Evolutionary conservation across 2,797 vertebrate genomes (phyloP).

Genomic region (Sebastes flavidus): DNA sequence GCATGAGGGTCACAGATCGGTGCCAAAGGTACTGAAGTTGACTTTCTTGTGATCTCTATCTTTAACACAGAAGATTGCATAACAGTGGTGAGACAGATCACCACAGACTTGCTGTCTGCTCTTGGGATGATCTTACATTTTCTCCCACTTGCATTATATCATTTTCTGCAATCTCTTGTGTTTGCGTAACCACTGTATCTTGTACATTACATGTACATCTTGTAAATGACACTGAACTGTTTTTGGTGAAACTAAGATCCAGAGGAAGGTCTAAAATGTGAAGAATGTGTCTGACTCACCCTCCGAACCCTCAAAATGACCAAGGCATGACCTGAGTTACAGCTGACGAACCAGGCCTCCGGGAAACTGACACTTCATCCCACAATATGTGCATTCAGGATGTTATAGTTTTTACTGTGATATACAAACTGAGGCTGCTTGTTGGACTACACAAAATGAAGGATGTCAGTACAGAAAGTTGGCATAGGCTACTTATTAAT

Average conservation of each 20-base stretch:
- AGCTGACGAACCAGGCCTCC: constrained; percentile 46
- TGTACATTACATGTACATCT: background rate
- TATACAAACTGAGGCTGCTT: background rate
- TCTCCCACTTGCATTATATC: background rate
- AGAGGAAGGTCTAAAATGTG: constrained; percentile 32
- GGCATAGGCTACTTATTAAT: background rate
- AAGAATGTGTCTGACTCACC: constrained; percentile 43
- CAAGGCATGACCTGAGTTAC: constrained; percentile 69
- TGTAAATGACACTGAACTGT: background rate
- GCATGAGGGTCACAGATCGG: constrained; percentile 51
- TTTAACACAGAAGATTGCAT: constrained; percentile 11
- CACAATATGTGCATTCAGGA: constrained; percentile 20
- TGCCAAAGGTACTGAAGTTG: constrained; percentile 19
- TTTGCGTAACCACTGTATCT: background rate
- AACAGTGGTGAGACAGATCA: constrained; percentile 18
- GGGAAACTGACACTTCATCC: background rate
- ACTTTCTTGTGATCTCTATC: constrained; percentile 26
- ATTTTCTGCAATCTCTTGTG: background rate
- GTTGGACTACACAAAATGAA: background rate
- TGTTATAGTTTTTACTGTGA: background rate
- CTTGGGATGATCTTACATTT: background rate
- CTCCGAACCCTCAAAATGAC: constrained; percentile 40
- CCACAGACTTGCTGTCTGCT: background rate
- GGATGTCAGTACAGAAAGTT: background rate
- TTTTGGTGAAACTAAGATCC: background rate